Percentiles rank a stretch among this genome's conserved stretches.
Evolutionary conservation across 1,140 invertebrate genomes (phyloP).

Genomic region (Mylabris phalerata): DNA sequence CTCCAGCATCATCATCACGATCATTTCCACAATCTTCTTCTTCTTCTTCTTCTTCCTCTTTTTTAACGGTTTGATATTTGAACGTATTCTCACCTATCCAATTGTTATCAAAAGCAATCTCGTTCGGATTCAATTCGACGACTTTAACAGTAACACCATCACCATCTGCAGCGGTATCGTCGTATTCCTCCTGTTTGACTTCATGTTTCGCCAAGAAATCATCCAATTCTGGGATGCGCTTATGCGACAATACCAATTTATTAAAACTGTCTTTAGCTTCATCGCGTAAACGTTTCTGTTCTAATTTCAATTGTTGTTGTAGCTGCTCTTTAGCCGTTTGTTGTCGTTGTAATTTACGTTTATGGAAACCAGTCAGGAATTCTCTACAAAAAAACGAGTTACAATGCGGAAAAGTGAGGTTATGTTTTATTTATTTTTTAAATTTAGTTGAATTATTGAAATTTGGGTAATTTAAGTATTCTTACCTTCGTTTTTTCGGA

Average conservation of each 20-base stretch:
- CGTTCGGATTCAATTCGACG: conserved; percentile 59
- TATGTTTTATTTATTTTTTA: conserved; percentile 4
- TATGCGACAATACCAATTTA: conserved; percentile 54
- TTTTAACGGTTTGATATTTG: conserved; percentile 41
- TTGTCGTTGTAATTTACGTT: conserved; percentile 64
- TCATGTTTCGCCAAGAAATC: conserved; percentile 49
- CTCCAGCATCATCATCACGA: conserved; percentile 38
- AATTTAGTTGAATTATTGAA: neutral
- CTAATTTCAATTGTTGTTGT: conserved; percentile 62
- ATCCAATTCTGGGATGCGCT: conserved; percentile 59
- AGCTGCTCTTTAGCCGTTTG: conserved; percentile 64
- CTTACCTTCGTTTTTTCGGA: conserved; percentile 52
- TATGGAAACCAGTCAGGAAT: conserved; percentile 69
- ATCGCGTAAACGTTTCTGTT: conserved; percentile 63
- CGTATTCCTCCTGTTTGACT: conserved; percentile 55
- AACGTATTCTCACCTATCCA: conserved; percentile 62
- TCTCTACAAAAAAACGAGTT: conserved; percentile 45
- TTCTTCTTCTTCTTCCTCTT: conserved; percentile 35
- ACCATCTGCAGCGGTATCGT: conserved; percentile 40
- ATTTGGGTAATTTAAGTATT: too few relatives aligned
- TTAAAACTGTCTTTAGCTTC: conserved; percentile 63
- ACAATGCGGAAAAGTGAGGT: conserved; percentile 7
- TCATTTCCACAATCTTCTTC: conserved; percentile 39
- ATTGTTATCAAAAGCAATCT: conserved; percentile 56
- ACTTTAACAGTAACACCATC: conserved; percentile 60